A percentile compares a stretch with the other conserved stretches of the same genome.
Evolutionary conservation across 37 sponge, comb jelly and placozoan genomes (phyloP).

Genomic region (Aplysina aerophoba): DNA sequence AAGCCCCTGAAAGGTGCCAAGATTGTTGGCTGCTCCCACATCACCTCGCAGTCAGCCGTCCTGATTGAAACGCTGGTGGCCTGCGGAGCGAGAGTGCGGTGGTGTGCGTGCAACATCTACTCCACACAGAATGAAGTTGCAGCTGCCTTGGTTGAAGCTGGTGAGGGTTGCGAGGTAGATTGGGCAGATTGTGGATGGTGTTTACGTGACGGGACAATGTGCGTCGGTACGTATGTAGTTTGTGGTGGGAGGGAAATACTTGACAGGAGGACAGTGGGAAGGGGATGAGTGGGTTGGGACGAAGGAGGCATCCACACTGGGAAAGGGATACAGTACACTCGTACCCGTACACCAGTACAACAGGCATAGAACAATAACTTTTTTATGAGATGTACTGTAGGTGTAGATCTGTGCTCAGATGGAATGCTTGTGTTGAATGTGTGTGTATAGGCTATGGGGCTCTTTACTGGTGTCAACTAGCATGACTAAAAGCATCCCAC

Average conservation of each 20-base stretch:
- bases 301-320: too few species aligned
- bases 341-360: too few species aligned
- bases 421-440: not conserved
- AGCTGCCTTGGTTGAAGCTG: slow-evolving; percentile 83
- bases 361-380: too few species aligned
- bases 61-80: slow-evolving; percentile 87
- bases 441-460: too few species aligned
- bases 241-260: too few species aligned
- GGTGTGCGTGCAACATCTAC: slow-evolving; percentile 89
- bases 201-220: not conserved
- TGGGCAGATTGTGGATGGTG: too few species aligned
- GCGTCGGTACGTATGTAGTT: too few species aligned
- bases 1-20: slow-evolving; percentile 73
- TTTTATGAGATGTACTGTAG: too few species aligned
- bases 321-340: too few species aligned
- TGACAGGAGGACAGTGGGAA: too few species aligned
- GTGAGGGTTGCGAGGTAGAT: slow-evolving; percentile 27
- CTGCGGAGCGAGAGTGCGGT: slow-evolving; percentile 78
- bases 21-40: slow-evolving; percentile 73
- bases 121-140: slow-evolving; percentile 90
- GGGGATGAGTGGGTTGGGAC: too few species aligned
- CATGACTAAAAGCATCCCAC: not conserved
- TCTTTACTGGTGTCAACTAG: not conserved
- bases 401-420: too few species aligned
- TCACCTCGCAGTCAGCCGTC: slow-evolving; percentile 81